Percentiles rank a stretch among this genome's conserved stretches.
phyloP scores from a whole-genome alignment of 2,888 invertebrate genomes.

The Cheilosia grossa region DNA sequence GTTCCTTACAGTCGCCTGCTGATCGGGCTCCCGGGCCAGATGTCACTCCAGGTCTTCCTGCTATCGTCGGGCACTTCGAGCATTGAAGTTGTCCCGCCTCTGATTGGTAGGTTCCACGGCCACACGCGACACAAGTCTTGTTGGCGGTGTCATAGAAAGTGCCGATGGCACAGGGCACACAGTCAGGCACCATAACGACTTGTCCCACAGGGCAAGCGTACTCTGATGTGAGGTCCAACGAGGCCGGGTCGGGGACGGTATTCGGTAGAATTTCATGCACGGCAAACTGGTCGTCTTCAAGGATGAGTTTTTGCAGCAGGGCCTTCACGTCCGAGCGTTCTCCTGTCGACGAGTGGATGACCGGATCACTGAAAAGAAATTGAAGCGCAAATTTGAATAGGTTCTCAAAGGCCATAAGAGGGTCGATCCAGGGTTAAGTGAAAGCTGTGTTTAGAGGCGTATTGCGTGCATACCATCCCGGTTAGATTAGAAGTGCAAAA shows the following conservation, averaged over 20 bases:
- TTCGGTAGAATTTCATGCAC: slow-evolving; percentile 96
- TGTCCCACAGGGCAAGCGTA: slow-evolving; percentile 97
- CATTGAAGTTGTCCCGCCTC: slow-evolving; percentile 95
- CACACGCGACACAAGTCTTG: slow-evolving; percentile 92
- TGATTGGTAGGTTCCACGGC: slow-evolving; percentile 96
- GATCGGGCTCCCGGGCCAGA: slow-evolving; percentile 93
- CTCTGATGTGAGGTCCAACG: slow-evolving; percentile 92
- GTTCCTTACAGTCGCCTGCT: slow-evolving; percentile 95
- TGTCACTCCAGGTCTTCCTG: slow-evolving; percentile 95
- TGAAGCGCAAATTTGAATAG: not conserved
- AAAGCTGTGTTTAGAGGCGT: slow-evolving; percentile 49
- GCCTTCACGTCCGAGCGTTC: slow-evolving; percentile 93
- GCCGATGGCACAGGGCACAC: slow-evolving; percentile 96
- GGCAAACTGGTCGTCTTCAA: slow-evolving; percentile 97
- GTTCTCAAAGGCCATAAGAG: not conserved
- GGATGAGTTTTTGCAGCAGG: slow-evolving; percentile 93
- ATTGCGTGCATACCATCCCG: slow-evolving; percentile 39
- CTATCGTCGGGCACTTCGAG: slow-evolving; percentile 93
- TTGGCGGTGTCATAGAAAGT: slow-evolving; percentile 91
- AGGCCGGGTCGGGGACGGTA: slow-evolving; percentile 96
- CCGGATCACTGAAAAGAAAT: slow-evolving; percentile 89
- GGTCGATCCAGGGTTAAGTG: slow-evolving; percentile 10
- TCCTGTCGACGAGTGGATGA: slow-evolving; percentile 92
- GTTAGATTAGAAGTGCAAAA: slow-evolving; percentile 6
- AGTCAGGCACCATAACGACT: slow-evolving; percentile 96